Evolutionary conservation across 2,113 vertebrate genomes (phyloP), one percentile per base, ranked within the genome.

Genomic region (Agapornis roseicollis): DNA sequence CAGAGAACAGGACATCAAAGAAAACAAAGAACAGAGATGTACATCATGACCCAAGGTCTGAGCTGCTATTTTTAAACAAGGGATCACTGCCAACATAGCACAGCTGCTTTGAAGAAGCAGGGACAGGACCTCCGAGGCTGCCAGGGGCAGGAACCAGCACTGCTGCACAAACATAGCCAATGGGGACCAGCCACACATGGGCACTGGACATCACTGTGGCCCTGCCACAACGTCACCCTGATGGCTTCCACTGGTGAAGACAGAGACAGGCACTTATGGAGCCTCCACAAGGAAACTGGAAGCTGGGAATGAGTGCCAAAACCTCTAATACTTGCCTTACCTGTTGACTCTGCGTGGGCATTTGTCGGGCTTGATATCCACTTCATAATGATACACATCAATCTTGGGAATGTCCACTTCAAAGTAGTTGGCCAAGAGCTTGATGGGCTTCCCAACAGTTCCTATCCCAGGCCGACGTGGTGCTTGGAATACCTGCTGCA

Each of bases 401-500:
- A 99, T 99, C 98, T 99, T 99, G 96, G 99, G 99, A 98, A 99
- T 99, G 98, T 99, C 99, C 97, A 99, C 99, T 93, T 99, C 99
- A 94, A 99, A 99, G 97, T 99, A 99, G 98, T 99, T 99, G 97
- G 99, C 99, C 97, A 99, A 98, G 96, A 99, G 98, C 97, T 99
- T 99, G 98, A 99, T 99, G 96, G 99, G 99, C 96, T 99, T 99
- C 95, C 99, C 99, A 37, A 99, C 99, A 2, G 99, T 99, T 96
- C 99, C 99, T 98, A 99, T 99, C 93, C 99, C 99, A 22, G 99
- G 99, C 96, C 99, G 98, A 52, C 99, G 99, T 3, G 99, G 99
- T 22, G 99, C 99, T 96, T 99, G 99, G 92, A 99, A 99, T 97
- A 99, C 99, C 98, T 99, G 99, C 98, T 99, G 99, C 98, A 99